These are phyloP conservation scores for Anhinga anhinga DNA, from an alignment of 2,113 vertebrate genomes.

Conservation along the genomic window DNA sequence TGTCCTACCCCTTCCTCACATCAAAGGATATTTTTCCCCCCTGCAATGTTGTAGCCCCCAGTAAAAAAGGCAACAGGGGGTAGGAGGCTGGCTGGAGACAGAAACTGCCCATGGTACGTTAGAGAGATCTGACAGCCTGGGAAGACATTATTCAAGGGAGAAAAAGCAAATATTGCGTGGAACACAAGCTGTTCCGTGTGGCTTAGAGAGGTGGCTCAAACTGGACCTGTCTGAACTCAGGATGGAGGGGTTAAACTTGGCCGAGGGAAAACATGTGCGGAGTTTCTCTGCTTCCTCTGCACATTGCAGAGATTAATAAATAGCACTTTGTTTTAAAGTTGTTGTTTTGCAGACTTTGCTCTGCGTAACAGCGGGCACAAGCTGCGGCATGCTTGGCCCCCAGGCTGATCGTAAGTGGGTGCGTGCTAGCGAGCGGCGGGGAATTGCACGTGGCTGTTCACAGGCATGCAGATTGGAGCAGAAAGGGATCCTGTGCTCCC, in stretches of 20 bases:
- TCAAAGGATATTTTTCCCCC: neutral
- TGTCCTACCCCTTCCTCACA: neutral
- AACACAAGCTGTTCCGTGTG: neutral
- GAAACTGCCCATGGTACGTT: neutral
- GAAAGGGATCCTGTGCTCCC: neutral
- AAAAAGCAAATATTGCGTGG: neutral
- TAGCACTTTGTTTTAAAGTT: rapidly evolving
- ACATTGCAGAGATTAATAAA: neutral
- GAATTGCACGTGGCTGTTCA: rapidly evolving
- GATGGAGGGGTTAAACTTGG: neutral
- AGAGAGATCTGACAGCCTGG: neutral
- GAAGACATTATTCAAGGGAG: neutral
- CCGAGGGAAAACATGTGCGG: rapidly evolving
- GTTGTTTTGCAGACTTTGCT: neutral
- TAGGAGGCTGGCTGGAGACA: neutral
- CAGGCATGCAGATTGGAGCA: rapidly evolving
- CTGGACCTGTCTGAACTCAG: neutral
- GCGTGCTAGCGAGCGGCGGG: rapidly evolving
- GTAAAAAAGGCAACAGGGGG: neutral
- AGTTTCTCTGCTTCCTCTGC: neutral
- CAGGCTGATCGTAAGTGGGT: rapidly evolving
- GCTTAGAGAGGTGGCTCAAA: neutral
- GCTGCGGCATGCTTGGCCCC: neutral
- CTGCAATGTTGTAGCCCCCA: neutral
- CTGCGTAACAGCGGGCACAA: rapidly evolving